phyloP scores from a whole-genome alignment of 2,113 vertebrate genomes.

The Atrichornis clamosus region DNA sequence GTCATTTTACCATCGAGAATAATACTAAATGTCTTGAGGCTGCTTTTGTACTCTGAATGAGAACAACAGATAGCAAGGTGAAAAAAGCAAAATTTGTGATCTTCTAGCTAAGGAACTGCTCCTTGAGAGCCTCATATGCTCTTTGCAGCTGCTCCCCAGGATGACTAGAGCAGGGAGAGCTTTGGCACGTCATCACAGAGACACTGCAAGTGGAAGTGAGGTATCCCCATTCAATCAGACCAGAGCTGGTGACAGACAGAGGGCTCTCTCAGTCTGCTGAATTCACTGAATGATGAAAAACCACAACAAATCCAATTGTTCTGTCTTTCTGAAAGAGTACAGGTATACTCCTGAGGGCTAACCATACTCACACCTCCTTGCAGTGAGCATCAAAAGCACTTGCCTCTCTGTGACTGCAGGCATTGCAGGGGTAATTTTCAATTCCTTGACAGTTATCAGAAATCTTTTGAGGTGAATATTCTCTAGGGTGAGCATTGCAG shows the following conservation, averaged over 20 bases:
- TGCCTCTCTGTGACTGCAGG: background rate
- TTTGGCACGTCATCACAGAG: background rate
- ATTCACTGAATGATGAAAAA: background rate
- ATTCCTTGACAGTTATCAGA: background rate
- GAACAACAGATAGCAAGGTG: background rate
- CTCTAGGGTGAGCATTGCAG: background rate
- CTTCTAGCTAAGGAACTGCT: background rate
- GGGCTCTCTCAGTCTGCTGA: slow-evolving; percentile 29
- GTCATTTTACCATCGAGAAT: background rate
- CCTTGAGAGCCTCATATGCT: background rate
- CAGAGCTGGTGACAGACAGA: background rate
- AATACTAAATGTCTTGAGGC: background rate
- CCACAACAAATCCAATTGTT: background rate
- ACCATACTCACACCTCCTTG: background rate
- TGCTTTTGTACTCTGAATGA: background rate
- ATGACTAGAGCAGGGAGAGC: background rate
- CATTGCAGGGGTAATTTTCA: background rate
- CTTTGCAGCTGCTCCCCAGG: background rate
- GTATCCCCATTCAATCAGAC: background rate
- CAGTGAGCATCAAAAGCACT: background rate
- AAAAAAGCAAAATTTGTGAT: background rate
- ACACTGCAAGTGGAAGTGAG: background rate
- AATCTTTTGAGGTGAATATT: background rate
- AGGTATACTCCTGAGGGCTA: background rate
- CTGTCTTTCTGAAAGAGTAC: background rate